Conservation (phyloP, 2,797 vertebrate species). For the Salmo trutta region DNA sequence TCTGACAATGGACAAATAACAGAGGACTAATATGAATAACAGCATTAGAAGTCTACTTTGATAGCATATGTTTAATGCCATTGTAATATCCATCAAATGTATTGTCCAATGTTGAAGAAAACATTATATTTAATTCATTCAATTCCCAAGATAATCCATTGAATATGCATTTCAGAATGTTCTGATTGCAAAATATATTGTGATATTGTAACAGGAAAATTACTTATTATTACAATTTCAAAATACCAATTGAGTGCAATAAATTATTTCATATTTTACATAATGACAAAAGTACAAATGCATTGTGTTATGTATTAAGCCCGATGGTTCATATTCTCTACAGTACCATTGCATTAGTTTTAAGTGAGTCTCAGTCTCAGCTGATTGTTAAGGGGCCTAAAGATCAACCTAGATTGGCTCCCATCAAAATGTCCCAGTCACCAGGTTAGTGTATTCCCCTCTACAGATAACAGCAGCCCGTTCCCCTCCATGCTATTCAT, state of each 20-base stretch:
- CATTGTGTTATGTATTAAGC: no score
- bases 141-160: neutral
- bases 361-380: neutral
- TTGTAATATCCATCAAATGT: neutral
- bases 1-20: neutral
- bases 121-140: neutral
- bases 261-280: no score
- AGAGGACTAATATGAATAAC: neutral
- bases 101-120: neutral
- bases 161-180: neutral
- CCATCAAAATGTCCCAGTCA: constrained; percentile 17
- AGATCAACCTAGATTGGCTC: neutral
- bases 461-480: constrained; percentile 12
- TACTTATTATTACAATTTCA: neutral
- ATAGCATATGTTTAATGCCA: neutral
- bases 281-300: no score
- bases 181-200: neutral
- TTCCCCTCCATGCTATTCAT: constrained; percentile 4
- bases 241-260: neutral
- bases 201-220: neutral
- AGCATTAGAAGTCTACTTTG: constrained; percentile 3
- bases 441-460: constrained; percentile 6
- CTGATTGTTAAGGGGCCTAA: neutral
- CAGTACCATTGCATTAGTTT: neutral
- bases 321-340: neutral